These are phyloP conservation scores for Drosophila picticornis DNA, from an alignment of 2,888 invertebrate species.

Conservation along the genomic window DNA sequence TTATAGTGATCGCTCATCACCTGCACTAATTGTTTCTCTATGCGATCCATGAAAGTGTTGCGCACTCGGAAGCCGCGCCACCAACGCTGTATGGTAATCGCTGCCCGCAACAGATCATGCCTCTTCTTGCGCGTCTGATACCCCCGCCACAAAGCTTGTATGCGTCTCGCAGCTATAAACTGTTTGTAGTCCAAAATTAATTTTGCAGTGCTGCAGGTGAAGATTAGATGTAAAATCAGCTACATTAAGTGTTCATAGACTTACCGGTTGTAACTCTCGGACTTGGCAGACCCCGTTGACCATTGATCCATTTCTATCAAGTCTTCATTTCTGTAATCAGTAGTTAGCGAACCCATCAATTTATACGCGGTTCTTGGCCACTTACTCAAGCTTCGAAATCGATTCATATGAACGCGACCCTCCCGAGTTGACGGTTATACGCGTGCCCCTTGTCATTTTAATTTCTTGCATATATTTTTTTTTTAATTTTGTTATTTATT, in stretches of 20 bases:
- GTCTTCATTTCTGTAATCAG: conserved; percentile 7
- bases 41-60: neutral
- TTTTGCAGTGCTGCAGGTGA: conserved; percentile 45
- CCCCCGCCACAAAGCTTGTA: conserved; percentile 73
- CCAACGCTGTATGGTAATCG: conserved; percentile 72
- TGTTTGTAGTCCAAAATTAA: conserved; percentile 67
- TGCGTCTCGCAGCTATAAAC: conserved; percentile 74
- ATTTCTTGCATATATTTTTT: neutral
- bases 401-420: neutral
- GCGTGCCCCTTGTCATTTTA: neutral
- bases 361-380: neutral
- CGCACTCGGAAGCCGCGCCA: conserved; percentile 77
- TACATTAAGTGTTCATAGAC: neutral
- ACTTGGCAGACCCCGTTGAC: neutral
- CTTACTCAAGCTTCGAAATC: neutral
- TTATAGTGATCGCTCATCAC: conserved; percentile 51
- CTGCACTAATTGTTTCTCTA: conserved; percentile 64
- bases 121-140: conserved; percentile 35
- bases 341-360: neutral
- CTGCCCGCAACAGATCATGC: conserved; percentile 22
- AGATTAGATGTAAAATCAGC: neutral
- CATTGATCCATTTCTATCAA: neutral
- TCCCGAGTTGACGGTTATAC: no score
- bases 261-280: conserved; percentile 4
- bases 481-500: neutral